Percentiles rank a stretch among this genome's conserved stretches.
Evolutionary conservation across 2,797 vertebrate species (phyloP).

Genomic region (Melanotaenia trifasciata): DNA sequence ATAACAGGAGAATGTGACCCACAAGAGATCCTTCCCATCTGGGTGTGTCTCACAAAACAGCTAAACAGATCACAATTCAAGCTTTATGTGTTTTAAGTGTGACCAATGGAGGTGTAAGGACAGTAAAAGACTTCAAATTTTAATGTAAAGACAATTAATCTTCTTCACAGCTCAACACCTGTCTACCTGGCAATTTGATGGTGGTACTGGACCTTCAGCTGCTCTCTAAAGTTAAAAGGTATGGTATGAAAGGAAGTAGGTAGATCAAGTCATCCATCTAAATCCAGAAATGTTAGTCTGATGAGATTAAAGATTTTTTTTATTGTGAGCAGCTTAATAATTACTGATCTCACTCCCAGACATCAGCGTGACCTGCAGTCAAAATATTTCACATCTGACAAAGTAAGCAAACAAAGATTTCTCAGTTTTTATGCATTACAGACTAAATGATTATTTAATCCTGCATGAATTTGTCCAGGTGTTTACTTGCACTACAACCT

Average conservation of each 20-base stretch:
- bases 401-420: constrained; percentile 48
- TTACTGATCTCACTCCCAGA: constrained; percentile 41
- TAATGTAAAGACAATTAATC: not conserved
- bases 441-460: not conserved
- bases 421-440: not conserved
- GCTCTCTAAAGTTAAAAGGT: constrained; percentile 59
- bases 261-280: not conserved
- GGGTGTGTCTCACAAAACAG: constrained; percentile 65
- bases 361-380: not conserved
- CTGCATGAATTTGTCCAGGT: not conserved
- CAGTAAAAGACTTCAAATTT: not conserved
- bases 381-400: not conserved
- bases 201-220: constrained; percentile 74
- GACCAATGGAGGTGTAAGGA: not conserved
- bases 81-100: not conserved
- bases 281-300: not conserved
- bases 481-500: not conserved
- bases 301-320: not conserved
- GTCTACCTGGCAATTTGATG: constrained; percentile 69
- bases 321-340: not conserved
- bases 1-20: constrained; percentile 62
- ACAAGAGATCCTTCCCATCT: constrained; percentile 59
- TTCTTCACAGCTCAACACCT: constrained; percentile 71
- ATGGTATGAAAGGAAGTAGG: not conserved
- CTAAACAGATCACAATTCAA: not conserved